These are phyloP conservation scores for Polymixis lichenea DNA, from an alignment of 2,888 invertebrate species.

Conservation along the genomic window DNA sequence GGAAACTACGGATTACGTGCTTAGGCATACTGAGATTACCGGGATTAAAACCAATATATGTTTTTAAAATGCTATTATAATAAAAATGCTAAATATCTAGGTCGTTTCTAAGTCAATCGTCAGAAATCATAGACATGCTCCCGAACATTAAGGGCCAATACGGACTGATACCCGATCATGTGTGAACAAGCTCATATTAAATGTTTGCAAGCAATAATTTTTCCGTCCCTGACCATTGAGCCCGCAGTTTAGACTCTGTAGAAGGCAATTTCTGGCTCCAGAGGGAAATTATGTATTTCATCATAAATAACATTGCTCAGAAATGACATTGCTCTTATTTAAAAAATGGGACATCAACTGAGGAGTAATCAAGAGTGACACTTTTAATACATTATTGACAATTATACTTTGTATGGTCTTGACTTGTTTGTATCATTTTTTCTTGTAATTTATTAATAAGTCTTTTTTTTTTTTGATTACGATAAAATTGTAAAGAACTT, in stretches of 20 bases:
- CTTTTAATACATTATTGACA: slow-evolving; percentile 34
- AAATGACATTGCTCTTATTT: slow-evolving; percentile 63
- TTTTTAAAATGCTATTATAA: too few relatives aligned
- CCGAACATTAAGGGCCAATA: not conserved
- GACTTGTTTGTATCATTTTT: slow-evolving; percentile 29
- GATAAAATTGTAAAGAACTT: slow-evolving; percentile 23
- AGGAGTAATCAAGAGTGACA: slow-evolving; percentile 56
- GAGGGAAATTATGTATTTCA: slow-evolving; percentile 17
- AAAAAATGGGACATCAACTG: slow-evolving; percentile 68
- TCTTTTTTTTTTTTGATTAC: slow-evolving; percentile 22
- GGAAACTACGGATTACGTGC: not conserved
- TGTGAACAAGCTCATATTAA: not conserved
- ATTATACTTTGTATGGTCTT: slow-evolving; percentile 40
- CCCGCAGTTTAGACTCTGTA: not conserved
- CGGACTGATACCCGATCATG: too few relatives aligned
- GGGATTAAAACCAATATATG: not conserved
- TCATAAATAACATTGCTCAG: slow-evolving; percentile 21
- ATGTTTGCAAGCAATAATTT: too few relatives aligned
- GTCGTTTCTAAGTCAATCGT: not conserved
- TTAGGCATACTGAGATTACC: not conserved
- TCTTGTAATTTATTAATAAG: slow-evolving; percentile 37
- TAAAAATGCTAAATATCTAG: not conserved
- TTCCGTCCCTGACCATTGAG: not conserved
- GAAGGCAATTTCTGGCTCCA: not conserved
- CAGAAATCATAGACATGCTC: not conserved